A percentile compares a stretch with the other conserved stretches of the same genome.
phyloP scores from a whole-genome alignment of 2,888 invertebrate species.

The Phyto melanocephala region DNA sequence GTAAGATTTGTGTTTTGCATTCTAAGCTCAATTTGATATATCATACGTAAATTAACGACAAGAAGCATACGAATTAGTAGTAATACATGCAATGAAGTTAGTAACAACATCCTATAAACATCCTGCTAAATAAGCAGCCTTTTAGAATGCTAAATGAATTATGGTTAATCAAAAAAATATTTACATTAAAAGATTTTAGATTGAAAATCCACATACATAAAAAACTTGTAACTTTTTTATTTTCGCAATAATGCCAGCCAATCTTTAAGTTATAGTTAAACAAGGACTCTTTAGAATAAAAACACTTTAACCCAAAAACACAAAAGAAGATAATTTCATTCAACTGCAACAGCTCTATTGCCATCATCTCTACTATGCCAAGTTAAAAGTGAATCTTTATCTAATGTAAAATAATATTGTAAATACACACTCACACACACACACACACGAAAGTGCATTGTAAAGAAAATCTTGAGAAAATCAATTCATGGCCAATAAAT shows the following conservation, averaged over 20 bases:
- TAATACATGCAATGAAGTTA: not conserved
- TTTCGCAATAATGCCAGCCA: too few relatives aligned
- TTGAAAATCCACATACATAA: too few relatives aligned
- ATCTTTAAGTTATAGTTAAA: not conserved
- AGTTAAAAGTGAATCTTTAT: not conserved
- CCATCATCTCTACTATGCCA: too few relatives aligned
- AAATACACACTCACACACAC: too few relatives aligned
- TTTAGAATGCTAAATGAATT: too few relatives aligned
- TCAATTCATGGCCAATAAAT: conserved; percentile 43
- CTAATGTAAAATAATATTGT: not conserved
- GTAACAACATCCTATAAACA: too few relatives aligned
- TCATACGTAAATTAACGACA: too few relatives aligned
- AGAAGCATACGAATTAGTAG: not conserved
- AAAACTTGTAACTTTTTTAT: too few relatives aligned
- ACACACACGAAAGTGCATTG: too few relatives aligned
- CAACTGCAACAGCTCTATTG: not conserved
- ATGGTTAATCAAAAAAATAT: too few relatives aligned
- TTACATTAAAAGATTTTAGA: too few relatives aligned
- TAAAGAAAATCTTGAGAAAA: not conserved
- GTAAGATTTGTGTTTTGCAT: not conserved
- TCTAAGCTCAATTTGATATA: not conserved
- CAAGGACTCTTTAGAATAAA: not conserved
- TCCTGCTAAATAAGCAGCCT: too few relatives aligned
- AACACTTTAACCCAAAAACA: not conserved
- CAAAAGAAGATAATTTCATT: not conserved